Evolutionary conservation across 35 echinoderm and acorn worm genomes (phyloP), one percentile per base, ranked within the genome.

Genomic region (Stichopus chloronotus): DNA sequence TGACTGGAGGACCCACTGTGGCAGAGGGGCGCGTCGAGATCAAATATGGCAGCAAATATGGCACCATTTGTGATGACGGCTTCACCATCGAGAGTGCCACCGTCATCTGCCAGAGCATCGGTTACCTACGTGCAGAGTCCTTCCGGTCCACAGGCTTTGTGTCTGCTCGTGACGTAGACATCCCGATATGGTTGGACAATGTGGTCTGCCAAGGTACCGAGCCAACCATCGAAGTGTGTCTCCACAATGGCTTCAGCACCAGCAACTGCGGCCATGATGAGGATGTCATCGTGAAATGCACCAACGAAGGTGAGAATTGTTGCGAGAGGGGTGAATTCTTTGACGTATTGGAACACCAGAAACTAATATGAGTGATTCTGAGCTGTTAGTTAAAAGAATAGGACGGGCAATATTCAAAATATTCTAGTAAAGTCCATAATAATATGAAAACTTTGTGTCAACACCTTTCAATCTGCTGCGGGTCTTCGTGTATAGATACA

Each of bases 161-260:
- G 43, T 76, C 76, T 11, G 8, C 5, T 6, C 52, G 19, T 25
- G 72, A 72, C 7, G 8, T 21, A 8, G 9, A 21, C 13, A 91
- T 78, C 17, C 88, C 88, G 2, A 83, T 92, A 13, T 92, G 91
- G 91, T 25, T 92, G 91, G 91, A 92, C 72, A 83, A 68, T 53
- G 91, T 92, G 16, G 23, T 55, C 16, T 92, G 91, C 91, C 56
- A 22, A 58, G 91, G 91, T n/a, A 81, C 76, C 0, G 91, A 92
- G 78, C 20, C 55, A 0, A 43, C 77, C 2, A 59, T 92, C 16
- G 76, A 81, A 60, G 22, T 25, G 4, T 92, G 91, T 52, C 20
- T 19, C 5, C 76, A 83, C 72, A 83, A 63, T 55, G 91, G 78
- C 9, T 92, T 81, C 58, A 77, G 78, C 21, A 59, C 21, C 13